phyloP scores from a whole-genome alignment of 2,888 invertebrate genomes.

The Boloria selene region DNA sequence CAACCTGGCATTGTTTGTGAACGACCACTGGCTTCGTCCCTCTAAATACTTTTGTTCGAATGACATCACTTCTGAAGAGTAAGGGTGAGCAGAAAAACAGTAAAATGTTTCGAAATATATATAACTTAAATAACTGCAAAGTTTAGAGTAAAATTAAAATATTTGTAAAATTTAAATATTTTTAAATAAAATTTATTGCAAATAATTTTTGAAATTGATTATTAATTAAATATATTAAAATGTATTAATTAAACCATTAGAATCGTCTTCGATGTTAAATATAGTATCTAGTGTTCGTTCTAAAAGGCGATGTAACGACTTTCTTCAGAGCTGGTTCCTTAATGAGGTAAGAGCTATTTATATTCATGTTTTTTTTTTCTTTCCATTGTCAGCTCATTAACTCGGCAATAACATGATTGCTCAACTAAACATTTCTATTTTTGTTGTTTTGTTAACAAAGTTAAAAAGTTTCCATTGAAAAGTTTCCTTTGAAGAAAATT shows the following conservation, averaged over 20 bases:
- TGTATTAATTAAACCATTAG: not conserved
- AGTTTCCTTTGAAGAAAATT: too few relatives aligned
- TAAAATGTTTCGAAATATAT: not conserved
- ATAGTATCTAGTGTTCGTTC: conserved; percentile 37
- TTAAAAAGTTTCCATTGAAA: not conserved
- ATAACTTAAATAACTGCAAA: too few relatives aligned
- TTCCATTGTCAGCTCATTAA: conserved; percentile 55
- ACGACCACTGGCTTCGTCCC: conserved; percentile 35
- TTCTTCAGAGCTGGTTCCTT: conserved; percentile 48
- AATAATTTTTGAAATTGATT: too few relatives aligned
- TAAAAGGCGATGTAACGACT: conserved; percentile 46
- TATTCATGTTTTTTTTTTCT: conserved; percentile 48
- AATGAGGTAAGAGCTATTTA: conserved; percentile 58
- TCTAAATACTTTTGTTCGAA: not conserved
- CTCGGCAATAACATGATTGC: conserved; percentile 41
- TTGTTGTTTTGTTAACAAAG: conserved; percentile 5
- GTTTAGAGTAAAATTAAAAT: too few relatives aligned
- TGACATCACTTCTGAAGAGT: not conserved
- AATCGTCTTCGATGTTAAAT: not conserved
- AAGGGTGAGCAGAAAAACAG: not conserved
- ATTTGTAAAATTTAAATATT: too few relatives aligned
- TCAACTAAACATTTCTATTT: conserved; percentile 9
- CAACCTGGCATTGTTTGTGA: conserved; percentile 21
- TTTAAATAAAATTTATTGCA: too few relatives aligned
- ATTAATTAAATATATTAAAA: too few relatives aligned